Evolutionary conservation across 2,113 vertebrate species (phyloP).

Genomic region (Ptilorrhoa leucosticta): DNA sequence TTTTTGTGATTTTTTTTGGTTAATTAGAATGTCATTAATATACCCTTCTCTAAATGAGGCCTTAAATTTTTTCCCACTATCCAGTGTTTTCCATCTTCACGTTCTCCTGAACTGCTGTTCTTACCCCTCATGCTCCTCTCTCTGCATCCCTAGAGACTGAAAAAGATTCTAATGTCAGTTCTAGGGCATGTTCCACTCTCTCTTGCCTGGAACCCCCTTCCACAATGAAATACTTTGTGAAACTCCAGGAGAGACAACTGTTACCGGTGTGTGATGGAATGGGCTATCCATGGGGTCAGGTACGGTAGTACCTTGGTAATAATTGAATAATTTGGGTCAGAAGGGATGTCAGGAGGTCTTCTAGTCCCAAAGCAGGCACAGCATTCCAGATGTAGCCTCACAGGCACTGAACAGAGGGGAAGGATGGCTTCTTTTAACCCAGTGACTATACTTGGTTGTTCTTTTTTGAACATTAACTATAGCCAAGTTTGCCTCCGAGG

Average conservation of each 20-base stretch:
- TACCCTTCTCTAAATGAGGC: neutral
- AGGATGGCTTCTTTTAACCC: neutral
- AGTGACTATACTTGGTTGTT: fast-evolving
- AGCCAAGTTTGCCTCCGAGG: neutral
- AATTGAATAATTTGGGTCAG: neutral
- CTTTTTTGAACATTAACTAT: neutral
- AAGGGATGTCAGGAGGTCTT: neutral
- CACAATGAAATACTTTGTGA: fast-evolving
- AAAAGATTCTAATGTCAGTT: neutral
- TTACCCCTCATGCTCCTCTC: fast-evolving
- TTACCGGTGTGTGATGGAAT: neutral
- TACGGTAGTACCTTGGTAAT: neutral
- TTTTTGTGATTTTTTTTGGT: neutral
- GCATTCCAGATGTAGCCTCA: neutral
- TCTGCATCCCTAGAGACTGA: neutral
- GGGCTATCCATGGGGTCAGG: neutral
- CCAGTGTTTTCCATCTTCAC: neutral
- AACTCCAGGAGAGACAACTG: neutral
- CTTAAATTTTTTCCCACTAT: neutral
- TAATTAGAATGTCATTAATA: neutral
- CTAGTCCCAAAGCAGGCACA: neutral
- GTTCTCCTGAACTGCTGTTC: neutral
- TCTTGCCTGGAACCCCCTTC: neutral
- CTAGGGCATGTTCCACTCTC: neutral
- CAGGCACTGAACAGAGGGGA: neutral